A percentile compares a stretch with the other conserved stretches of the same genome.
Evolutionary conservation across 2,888 invertebrate species (phyloP).

Genomic region (Watsonalla cultraria): DNA sequence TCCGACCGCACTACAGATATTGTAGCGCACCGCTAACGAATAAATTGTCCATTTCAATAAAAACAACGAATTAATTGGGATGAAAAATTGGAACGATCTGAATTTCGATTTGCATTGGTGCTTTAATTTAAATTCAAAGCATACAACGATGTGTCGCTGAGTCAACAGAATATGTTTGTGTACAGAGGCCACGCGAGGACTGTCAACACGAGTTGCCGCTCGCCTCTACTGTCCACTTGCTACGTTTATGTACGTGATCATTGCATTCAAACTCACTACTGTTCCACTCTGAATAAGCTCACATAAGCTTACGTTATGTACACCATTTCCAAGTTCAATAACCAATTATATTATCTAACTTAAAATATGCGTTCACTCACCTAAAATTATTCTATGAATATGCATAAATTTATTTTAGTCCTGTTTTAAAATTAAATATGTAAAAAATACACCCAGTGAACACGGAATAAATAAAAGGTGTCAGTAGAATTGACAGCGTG

Average conservation of each 20-base stretch:
- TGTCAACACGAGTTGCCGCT: constrained; percentile 48
- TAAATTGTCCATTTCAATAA: neutral
- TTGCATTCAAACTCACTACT: constrained; percentile 6
- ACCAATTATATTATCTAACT: no score
- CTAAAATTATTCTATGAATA: no score
- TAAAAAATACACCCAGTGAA: neutral
- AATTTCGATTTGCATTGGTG: constrained; percentile 52
- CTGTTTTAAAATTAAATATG: neutral
- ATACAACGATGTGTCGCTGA: constrained; percentile 62
- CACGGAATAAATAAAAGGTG: constrained; percentile 13
- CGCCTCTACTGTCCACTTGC: constrained; percentile 25
- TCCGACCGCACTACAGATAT: no score
- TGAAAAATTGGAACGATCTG: constrained; percentile 36
- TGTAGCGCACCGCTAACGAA: neutral
- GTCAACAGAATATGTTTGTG: constrained; percentile 66
- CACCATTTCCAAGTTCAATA: no score
- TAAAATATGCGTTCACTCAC: no score
- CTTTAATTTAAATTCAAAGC: constrained; percentile 69
- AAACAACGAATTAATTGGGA: constrained; percentile 29
- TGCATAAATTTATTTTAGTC: no score
- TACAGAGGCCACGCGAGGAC: constrained; percentile 42
- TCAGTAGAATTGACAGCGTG: constrained; percentile 22
- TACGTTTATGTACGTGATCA: neutral
- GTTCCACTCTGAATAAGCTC: constrained; percentile 8
- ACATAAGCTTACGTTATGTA: neutral